Evolutionary conservation across 2,113 vertebrate species (phyloP), one percentile per base, ranked within the genome.

Genomic region (Grammomys surdaster): DNA sequence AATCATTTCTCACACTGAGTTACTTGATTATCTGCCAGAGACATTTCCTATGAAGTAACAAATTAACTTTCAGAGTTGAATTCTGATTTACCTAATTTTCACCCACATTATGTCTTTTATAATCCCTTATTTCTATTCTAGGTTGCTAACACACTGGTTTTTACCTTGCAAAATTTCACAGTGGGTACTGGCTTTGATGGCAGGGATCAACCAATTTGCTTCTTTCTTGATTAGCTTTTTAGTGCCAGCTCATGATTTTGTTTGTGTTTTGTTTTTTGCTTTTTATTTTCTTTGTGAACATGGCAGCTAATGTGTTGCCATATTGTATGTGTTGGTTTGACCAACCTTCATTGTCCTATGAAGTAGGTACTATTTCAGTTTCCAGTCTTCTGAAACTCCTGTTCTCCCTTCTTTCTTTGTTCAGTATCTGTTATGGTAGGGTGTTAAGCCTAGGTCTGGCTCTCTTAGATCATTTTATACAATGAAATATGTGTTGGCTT

Each of bases 1-100:
- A 93, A 92, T 94, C 78, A 85, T 72, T 91, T 95, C 60, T 94
- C 91, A 84, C 65, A 89, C 75, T 12, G 46, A 54, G n/a, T 78
- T 70, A 60, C 63, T 84, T 80, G 94, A 81, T 58, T 36, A 20
- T 31, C 33, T 87, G 86, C 88, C 92, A 95, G 90, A 89, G n/a
- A 77, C 5, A n/a, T 73, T 90, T 95, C 90, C 67, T 43, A 17
- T 91, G 46, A 95, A 22, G 95, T 95, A 81, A 67, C 40, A 94
- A 94, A 90, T 70, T 75, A 28, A 51, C 65, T 92, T 95, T 82
- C 48, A 78, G 73, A 94, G 73, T 82, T 90, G 26, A 76, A 54
- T 95, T 95, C 89, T 89, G 63, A 93, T 16, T 40, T 56, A 56
- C 58, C 7, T 70, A 92, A 48, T 94, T 96, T 90, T 94, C 48